phyloP scores from a whole-genome alignment of 1,140 invertebrate genomes.

The Lordiphosa stackelbergi region DNA sequence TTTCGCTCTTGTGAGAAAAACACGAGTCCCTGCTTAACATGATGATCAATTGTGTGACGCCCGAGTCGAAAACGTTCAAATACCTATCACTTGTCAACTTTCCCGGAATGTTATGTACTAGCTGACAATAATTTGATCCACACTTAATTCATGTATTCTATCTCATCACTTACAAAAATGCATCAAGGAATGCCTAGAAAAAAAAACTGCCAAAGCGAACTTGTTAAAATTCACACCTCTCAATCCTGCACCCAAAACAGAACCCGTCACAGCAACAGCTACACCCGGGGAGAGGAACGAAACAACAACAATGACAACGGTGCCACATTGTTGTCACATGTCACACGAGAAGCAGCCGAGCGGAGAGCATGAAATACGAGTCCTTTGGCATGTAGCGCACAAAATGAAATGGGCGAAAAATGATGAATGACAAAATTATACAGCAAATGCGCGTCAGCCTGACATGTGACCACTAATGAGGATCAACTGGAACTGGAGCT shows the following conservation, averaged over 20 bases:
- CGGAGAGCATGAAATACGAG: constrained; percentile 58
- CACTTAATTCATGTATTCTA: no score
- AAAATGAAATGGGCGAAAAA: constrained; percentile 69
- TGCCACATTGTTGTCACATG: constrained; percentile 73
- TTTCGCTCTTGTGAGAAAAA: no score
- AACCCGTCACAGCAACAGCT: constrained; percentile 48
- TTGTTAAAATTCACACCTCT: constrained; percentile 71
- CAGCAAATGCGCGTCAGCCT: constrained; percentile 64
- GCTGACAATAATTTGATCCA: no score
- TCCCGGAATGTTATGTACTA: no score
- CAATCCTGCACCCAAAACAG: constrained; percentile 12
- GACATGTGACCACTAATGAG: constrained; percentile 75
- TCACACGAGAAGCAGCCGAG: constrained; percentile 35
- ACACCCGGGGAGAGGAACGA: constrained; percentile 9
- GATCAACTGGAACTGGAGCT: constrained; percentile 45
- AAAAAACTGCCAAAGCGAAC: constrained; percentile 44
- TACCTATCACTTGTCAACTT: no score
- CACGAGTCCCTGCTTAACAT: no score
- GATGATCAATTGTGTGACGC: no score
- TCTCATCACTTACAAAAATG: no score
- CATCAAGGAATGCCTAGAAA: constrained; percentile 1
- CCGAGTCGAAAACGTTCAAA: no score
- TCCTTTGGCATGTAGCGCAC: constrained; percentile 59
- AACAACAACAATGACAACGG: constrained; percentile 60
- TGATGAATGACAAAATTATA: constrained; percentile 75